Percentiles rank a stretch among this genome's conserved stretches.
phyloP scores from a whole-genome alignment of 2,797 vertebrate genomes.

The Pyrocephalus nanus region DNA sequence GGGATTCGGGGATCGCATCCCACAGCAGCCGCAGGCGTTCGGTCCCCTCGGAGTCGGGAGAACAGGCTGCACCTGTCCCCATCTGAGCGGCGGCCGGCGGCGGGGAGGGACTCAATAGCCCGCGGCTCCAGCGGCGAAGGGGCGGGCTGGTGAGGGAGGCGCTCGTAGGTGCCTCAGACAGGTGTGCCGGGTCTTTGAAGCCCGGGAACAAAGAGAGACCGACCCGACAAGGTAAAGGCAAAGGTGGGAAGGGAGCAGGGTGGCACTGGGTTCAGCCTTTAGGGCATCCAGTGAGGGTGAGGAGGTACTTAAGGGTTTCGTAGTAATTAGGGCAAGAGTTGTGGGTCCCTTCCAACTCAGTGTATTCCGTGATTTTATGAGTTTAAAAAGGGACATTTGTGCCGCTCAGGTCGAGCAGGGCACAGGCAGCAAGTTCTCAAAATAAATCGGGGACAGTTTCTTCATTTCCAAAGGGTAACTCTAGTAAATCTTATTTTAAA shows the following conservation, averaged over 20 bases:
- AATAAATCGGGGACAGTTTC: no score
- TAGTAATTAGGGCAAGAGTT: neutral
- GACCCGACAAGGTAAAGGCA: neutral
- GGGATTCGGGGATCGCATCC: neutral
- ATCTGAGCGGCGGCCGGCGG: neutral
- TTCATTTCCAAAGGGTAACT: neutral
- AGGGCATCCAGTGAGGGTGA: no score
- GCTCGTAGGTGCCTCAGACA: neutral
- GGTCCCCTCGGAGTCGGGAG: neutral
- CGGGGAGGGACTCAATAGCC: accelerated
- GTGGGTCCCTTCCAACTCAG: neutral
- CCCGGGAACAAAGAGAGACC: neutral
- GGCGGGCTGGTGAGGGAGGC: neutral
- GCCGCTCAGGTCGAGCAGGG: no score
- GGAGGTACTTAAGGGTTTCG: accelerated
- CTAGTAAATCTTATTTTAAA: neutral
- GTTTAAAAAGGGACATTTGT: neutral
- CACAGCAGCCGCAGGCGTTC: no score
- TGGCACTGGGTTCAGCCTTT: neutral
- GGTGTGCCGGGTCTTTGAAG: neutral
- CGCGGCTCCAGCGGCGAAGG: neutral
- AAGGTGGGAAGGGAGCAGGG: neutral
- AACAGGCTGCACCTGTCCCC: accelerated
- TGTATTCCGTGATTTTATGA: neutral
- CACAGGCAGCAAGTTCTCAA: neutral